Evolutionary conservation across 2,113 vertebrate genomes (phyloP), one percentile per base, ranked within the genome.

Genomic region (Eulemur macaco): DNA sequence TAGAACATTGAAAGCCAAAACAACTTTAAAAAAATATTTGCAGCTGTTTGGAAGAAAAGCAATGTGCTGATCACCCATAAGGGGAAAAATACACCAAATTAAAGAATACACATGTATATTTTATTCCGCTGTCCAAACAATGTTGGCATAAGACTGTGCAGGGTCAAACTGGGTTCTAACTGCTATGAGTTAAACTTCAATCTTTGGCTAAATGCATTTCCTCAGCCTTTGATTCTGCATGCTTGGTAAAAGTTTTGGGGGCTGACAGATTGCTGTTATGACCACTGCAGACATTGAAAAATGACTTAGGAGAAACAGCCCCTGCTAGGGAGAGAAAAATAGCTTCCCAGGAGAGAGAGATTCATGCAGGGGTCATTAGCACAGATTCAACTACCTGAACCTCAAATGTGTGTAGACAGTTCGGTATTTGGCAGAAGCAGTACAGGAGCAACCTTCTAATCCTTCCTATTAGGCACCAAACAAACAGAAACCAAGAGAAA

Each of bases 261-360:
- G 15, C 83, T 96, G 95, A 97, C 81, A 56, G 63, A 97, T 94
- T 86, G 93, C 93, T 94, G 68, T 96, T 97, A 91, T 95, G 96
- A 92, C 91, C 25, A 52, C 10, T 89, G 52, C 23, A 86, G 88
- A 91, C 78, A 85, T 54, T 96, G 94, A 96, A 95, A 91, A 97
- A 97, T 95, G 73, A 86, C 89, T 80, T 54, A 64, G 50, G 73
- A 94, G 83, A 95, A 96, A 93, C 21, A 80, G 42, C 20, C 27
- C 87, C 50, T 54, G 54, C 37, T 84, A 12, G 64, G 25, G 25
- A 93, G 56, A 92, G 77, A 91, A 74, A 94, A 93, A 89, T 86
- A 91, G 45, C 88, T 83, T 95, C 69, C 68, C 42, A 86, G 89
- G 68, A 86, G 68, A 96, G 23, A 50, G 76, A 52, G 85, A 91